These are phyloP conservation scores for Ophonus ardosiacus DNA, from an alignment of 2,888 invertebrate genomes.

Conservation along the genomic window DNA sequence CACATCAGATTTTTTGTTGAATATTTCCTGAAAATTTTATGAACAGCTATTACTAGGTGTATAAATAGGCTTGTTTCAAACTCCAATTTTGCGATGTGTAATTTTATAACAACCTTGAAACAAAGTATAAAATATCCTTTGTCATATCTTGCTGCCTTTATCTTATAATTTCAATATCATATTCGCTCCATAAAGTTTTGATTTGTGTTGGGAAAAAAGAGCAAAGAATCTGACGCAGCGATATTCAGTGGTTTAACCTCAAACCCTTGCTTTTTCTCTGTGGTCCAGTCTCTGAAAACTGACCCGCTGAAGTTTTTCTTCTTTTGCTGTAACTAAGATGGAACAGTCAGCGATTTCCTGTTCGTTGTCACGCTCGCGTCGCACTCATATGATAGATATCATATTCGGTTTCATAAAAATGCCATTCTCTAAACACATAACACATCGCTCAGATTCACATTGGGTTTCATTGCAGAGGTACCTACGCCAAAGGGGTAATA, in stretches of 20 bases:
- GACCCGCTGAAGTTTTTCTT: slow-evolving; percentile 28
- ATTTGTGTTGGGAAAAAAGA: background rate
- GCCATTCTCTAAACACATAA: slow-evolving; percentile 32
- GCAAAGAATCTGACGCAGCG: slow-evolving; percentile 32
- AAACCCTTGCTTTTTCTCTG: background rate
- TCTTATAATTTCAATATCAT: slow-evolving; percentile 23
- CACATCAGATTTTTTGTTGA: no score
- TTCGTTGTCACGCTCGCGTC: slow-evolving; percentile 21
- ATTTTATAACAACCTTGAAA: background rate
- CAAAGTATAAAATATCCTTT: background rate
- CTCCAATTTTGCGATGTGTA: background rate
- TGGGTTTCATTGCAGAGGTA: background rate
- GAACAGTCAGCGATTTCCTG: slow-evolving; percentile 40
- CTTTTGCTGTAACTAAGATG: slow-evolving; percentile 31
- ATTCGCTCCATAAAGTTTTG: slow-evolving; percentile 19
- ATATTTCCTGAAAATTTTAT: no score
- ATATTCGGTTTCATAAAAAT: slow-evolving; percentile 13
- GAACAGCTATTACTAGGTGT: no score
- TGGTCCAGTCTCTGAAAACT: slow-evolving; percentile 31
- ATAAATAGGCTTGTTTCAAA: no score
- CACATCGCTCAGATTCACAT: slow-evolving; percentile 28
- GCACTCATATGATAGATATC: slow-evolving; percentile 19
- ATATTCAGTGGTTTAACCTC: slow-evolving; percentile 25
- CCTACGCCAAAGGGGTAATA: background rate
- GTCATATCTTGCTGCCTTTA: background rate